phyloP scores from a whole-genome alignment of 2,888 invertebrate genomes.

The Elysia crispata region DNA sequence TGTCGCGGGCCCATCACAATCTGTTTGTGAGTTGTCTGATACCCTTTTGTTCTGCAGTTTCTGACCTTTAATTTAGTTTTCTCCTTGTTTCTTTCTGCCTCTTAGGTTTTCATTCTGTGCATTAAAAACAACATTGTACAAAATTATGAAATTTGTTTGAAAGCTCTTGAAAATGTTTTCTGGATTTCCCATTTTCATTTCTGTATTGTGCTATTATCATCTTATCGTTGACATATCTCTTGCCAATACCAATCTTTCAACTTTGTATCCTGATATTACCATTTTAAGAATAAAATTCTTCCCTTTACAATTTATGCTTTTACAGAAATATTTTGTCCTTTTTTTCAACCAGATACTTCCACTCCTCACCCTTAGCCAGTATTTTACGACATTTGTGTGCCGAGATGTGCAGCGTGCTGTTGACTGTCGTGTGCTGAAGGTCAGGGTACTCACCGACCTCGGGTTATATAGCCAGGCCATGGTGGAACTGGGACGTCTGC shows the following conservation, averaged over 20 bases:
- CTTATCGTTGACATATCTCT: too few relatives aligned
- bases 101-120: too few relatives aligned
- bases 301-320: neutral
- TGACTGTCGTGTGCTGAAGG: constrained; percentile 74
- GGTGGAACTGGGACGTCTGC: constrained; percentile 67
- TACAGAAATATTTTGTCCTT: neutral
- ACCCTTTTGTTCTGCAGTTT: neutral
- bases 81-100: too few relatives aligned
- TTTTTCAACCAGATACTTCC: constrained; percentile 71
- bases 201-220: too few relatives aligned
- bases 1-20: constrained; percentile 72
- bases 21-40: constrained; percentile 70
- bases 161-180: too few relatives aligned
- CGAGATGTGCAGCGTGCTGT: constrained; percentile 75
- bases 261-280: too few relatives aligned
- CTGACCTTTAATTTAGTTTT: neutral
- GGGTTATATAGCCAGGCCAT: constrained; percentile 73
- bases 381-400: constrained; percentile 74
- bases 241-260: too few relatives aligned
- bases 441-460: constrained; percentile 73
- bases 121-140: too few relatives aligned
- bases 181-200: too few relatives aligned
- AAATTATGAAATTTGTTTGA: too few relatives aligned
- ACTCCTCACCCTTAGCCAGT: constrained; percentile 74
- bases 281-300: too few relatives aligned